Percentiles rank a stretch among this genome's conserved stretches.
Conservation (phyloP, 2,797 vertebrate species). For the Otolemur crassicaudatus region DNA sequence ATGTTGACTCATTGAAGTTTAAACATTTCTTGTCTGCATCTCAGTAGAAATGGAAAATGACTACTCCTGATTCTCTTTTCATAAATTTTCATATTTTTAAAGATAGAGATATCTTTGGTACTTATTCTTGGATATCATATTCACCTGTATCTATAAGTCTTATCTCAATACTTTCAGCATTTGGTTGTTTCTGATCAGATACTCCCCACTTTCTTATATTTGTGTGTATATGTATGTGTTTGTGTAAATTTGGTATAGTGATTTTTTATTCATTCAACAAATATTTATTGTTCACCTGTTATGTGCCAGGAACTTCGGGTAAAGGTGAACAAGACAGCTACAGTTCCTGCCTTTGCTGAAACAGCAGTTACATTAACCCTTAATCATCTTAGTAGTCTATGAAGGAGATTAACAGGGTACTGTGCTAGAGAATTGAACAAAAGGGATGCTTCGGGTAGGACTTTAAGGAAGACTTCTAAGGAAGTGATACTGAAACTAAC, state of each 20-base stretch:
- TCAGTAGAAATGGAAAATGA: conserved; percentile 61
- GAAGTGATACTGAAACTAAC: neutral
- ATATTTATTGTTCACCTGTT: conserved; percentile 75
- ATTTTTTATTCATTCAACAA: conserved; percentile 67
- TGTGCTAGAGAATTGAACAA: conserved; percentile 22
- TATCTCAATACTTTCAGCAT: conserved; percentile 61
- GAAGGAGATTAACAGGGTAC: conserved; percentile 59
- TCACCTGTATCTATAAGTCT: conserved; percentile 51
- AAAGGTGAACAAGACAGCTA: conserved; percentile 50
- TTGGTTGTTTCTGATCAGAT: conserved; percentile 64
- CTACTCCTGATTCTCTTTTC: conserved; percentile 43
- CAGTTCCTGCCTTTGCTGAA: conserved; percentile 40
- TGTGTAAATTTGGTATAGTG: conserved; percentile 64
- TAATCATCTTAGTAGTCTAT: neutral
- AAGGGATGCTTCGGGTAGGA: neutral
- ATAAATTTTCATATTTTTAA: conserved; percentile 71
- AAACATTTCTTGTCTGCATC: conserved; percentile 47
- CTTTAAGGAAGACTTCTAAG: neutral
- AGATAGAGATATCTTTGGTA: conserved; percentile 68
- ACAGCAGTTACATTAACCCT: neutral
- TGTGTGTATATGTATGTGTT: conserved; percentile 60
- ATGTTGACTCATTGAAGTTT: conserved; percentile 33
- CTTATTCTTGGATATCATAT: conserved; percentile 71
- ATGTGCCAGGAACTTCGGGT: conserved; percentile 64
- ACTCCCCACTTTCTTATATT: conserved; percentile 53